Evolutionary conservation across 2,113 vertebrate species (phyloP).

Genomic region (Thermophis baileyi): DNA sequence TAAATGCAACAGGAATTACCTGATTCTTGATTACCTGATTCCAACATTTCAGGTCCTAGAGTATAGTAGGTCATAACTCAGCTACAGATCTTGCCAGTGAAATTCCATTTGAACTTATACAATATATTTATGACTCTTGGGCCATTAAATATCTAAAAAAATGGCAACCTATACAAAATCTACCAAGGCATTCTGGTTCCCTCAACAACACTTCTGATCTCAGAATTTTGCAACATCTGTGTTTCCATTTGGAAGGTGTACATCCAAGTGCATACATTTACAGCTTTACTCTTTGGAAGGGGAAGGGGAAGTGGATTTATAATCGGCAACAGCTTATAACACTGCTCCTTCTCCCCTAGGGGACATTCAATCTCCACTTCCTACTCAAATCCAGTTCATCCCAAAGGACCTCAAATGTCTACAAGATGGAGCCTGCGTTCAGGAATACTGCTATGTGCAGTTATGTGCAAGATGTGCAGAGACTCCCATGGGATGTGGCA

Average conservation of each 20-base stretch:
- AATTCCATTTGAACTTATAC: not conserved
- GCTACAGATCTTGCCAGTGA: not conserved
- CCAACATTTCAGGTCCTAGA: not conserved
- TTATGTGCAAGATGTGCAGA: not conserved
- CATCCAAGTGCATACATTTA: not conserved
- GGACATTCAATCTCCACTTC: not conserved
- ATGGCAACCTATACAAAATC: not conserved
- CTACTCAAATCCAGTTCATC: not conserved
- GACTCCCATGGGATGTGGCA: not conserved
- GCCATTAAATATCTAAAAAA: not conserved
- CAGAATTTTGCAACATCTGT: not conserved
- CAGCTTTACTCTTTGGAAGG: not conserved
- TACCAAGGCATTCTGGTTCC: not conserved
- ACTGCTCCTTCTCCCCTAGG: not conserved
- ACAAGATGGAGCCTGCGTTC: not conserved
- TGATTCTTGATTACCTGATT: not conserved
- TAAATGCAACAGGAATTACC: not conserved
- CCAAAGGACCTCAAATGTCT: not conserved
- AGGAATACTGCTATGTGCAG: not conserved
- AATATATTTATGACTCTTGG: not conserved
- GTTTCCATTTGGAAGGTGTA: not conserved
- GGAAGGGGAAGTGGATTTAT: not conserved
- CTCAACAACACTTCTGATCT: not conserved
- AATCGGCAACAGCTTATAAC: not conserved
- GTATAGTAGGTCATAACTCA: not conserved